Evolutionary conservation across 2,888 invertebrate genomes (phyloP).

Genomic region (Octonoba sinensis): DNA sequence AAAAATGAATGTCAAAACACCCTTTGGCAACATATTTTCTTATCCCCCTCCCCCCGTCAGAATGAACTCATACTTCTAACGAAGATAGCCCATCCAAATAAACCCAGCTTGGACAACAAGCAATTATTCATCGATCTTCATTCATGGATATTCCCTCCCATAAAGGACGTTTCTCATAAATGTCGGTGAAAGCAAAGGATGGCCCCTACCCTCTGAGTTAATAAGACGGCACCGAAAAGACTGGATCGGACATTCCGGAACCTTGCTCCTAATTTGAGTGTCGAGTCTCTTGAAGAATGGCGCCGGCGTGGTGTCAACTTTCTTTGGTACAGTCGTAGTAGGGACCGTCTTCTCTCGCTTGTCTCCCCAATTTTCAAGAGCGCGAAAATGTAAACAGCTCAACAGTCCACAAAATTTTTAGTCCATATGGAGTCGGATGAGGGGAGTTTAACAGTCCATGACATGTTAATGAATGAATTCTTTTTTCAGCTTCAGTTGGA

Average conservation of each 20-base stretch:
- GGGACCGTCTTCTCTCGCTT: conserved; percentile 5
- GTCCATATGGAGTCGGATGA: background rate
- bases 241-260: conserved; percentile 49
- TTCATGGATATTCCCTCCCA: no score
- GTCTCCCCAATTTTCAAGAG: background rate
- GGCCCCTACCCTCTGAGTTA: conserved; percentile 30
- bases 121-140: no score
- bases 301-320: conserved; percentile 43
- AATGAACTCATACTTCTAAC: no score
- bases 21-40: no score
- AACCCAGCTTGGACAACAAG: no score
- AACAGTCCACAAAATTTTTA: no score
- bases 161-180: no score
- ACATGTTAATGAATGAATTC: background rate
- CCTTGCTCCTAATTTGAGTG: conserved; percentile 51
- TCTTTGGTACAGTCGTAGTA: conserved; percentile 4
- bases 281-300: conserved; percentile 36
- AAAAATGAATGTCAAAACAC: no score
- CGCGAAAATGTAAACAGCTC: no score
- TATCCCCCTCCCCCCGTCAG: no score
- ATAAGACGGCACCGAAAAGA: conserved; percentile 56
- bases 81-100: no score
- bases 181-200: background rate
- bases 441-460: conserved; percentile 8
- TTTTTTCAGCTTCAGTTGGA: background rate